Percentiles rank a stretch among this genome's conserved stretches.
Evolutionary conservation across 2,797 vertebrate species (phyloP).

Genomic region (Gila robusta): DNA sequence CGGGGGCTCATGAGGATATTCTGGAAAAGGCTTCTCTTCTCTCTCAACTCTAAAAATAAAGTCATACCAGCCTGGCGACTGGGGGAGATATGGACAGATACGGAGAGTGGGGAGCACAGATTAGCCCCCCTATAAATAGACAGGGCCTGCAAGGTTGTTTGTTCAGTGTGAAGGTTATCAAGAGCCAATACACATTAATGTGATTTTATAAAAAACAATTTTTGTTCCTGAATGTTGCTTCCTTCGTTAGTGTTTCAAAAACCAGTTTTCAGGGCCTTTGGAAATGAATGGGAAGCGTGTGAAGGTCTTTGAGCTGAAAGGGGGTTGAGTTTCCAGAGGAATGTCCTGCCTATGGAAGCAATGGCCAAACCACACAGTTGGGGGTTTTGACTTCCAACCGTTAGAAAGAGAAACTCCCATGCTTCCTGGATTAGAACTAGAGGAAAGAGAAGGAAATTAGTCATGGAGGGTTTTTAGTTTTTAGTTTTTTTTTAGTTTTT

Average conservation of each 20-base stretch:
- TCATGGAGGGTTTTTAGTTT: constrained; percentile 11
- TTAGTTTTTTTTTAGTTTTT: not conserved
- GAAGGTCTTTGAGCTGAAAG: constrained; percentile 13
- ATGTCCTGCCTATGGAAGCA: constrained; percentile 22
- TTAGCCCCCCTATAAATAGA: constrained; percentile 37
- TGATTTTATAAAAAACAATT: not conserved
- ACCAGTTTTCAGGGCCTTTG: not conserved
- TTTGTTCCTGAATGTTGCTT: not conserved
- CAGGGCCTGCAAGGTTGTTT: not conserved
- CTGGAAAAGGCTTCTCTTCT: constrained; percentile 32
- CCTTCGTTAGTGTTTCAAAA: not conserved
- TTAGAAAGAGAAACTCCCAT: constrained; percentile 25
- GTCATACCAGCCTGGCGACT: constrained; percentile 38
- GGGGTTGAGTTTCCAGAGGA: constrained; percentile 43
- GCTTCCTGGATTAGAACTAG: constrained; percentile 12
- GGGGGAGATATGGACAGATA: constrained; percentile 47
- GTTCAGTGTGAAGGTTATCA: constrained; percentile 13
- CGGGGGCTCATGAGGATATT: constrained; percentile 27
- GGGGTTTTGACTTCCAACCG: constrained; percentile 31
- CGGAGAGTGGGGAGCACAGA: constrained; percentile 24
- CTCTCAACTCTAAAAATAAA: constrained; percentile 49
- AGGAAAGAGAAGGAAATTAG: constrained; percentile 43
- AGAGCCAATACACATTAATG: not conserved
- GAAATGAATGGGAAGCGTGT: constrained; percentile 29
- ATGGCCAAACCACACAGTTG: constrained; percentile 28